phyloP scores from a whole-genome alignment of 2,888 invertebrate species.

The Nemapogon koenigi region DNA sequence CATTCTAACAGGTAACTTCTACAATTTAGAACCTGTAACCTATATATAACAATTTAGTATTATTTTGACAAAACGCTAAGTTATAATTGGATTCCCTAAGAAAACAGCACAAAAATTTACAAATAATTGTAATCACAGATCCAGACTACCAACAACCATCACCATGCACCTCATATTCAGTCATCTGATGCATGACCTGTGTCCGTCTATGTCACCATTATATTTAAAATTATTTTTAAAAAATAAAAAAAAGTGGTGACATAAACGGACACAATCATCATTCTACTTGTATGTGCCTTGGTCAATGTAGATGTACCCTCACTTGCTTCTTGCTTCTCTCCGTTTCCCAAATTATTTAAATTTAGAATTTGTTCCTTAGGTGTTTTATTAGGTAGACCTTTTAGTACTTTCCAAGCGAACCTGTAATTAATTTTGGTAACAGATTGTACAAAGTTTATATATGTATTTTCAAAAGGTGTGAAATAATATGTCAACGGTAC shows the following conservation, averaged over 20 bases:
- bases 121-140: neutral
- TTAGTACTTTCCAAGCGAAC: neutral
- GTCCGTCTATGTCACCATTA: no score
- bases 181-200: neutral
- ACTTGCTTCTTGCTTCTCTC: neutral
- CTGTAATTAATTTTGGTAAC: neutral
- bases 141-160: conserved; percentile 47
- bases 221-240: no score
- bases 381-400: neutral
- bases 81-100: neutral
- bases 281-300: conserved; percentile 6
- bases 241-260: no score
- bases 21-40: no score
- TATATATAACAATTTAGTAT: no score
- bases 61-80: no score
- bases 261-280: no score
- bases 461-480: neutral
- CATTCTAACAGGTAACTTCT: conserved; percentile 90
- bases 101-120: neutral
- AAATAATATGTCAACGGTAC: neutral
- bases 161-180: conserved; percentile 37
- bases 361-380: neutral
- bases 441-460: neutral
- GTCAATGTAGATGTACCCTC: neutral
- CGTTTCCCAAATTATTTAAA: neutral